A percentile compares a stretch with the other conserved stretches of the same genome.
These are phyloP conservation scores for Saguinus midas DNA, from an alignment of 2,113 vertebrate genomes.

Conservation along the genomic window DNA sequence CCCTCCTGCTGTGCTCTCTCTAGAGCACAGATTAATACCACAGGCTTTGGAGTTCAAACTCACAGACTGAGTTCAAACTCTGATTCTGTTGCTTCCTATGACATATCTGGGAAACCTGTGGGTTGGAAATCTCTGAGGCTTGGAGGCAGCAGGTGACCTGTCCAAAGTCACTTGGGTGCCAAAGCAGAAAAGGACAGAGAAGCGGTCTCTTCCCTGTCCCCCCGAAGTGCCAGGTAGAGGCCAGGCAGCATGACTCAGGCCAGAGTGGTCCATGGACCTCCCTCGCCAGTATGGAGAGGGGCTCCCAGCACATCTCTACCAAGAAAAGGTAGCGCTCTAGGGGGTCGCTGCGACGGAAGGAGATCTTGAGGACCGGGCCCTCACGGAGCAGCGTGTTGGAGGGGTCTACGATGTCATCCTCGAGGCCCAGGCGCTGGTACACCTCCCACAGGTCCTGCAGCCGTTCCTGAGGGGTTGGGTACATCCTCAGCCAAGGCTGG, in stretches of 20 bases:
- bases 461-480: slow-evolving; percentile 77
- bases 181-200: background rate
- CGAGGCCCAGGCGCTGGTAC: slow-evolving; percentile 85
- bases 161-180: background rate
- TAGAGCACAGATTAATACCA: background rate
- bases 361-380: slow-evolving; percentile 85
- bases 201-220: background rate
- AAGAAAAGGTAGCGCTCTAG: slow-evolving; percentile 86
- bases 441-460: slow-evolving; percentile 86
- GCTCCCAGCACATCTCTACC: slow-evolving; percentile 65
- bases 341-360: slow-evolving; percentile 80
- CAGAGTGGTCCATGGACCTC: background rate
- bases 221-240: background rate
- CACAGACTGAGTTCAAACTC: background rate
- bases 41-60: background rate
- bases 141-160: background rate
- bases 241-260: background rate
- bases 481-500: background rate
- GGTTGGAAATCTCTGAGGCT: background rate
- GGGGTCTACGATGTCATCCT: slow-evolving; percentile 85
- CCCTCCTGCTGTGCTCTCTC: background rate
- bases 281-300: no score
- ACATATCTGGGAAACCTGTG: background rate
- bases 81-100: background rate
- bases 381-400: slow-evolving; percentile 86